Evolutionary conservation across 2,888 invertebrate species (phyloP), one percentile per base, ranked within the genome.

Genomic region (Eristalinus sepulchralis): DNA sequence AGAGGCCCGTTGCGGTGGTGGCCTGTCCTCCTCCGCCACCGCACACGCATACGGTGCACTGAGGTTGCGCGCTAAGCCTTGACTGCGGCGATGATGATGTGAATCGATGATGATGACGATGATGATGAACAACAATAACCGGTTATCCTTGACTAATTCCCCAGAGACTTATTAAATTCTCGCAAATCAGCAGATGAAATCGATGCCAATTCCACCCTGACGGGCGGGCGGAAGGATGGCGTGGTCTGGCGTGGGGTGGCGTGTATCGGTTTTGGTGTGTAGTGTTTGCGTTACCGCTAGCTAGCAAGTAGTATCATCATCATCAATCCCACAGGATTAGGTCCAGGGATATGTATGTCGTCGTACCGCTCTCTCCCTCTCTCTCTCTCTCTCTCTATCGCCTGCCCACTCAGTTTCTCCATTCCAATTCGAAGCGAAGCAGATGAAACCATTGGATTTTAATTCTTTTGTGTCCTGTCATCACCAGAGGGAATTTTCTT

Each of bases 391-490:
- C 31, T 73, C 13, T 39, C 78, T 75, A 82, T 55, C n/a, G n/a
- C n/a, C n/a, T n/a, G n/a, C n/a, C n/a, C n/a, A n/a, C n/a, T n/a
- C n/a, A n/a, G n/a, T n/a, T n/a, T 73, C 6, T 39, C 78, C 71
- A 82, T 57, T 66, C 66, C 78, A 83, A 75, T 81, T 82, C 57
- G 60, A 60, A 68, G 79, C 66, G 80, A 53, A 72, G 39, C 71
- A 87, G 83, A 87, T 87, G 87, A 87, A 87, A 87, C 83, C 83
- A 87, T 87, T 87, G 87, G 83, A 87, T 87, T 87, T 87, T 87
- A 87, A 87, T 87, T 87, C 87, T 87, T 87, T 87, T 87, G 87
- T 87, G 87, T 87, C 87, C 87, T 83, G 87, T 87, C 87, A 87
- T 87, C 87, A 80, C 87, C 87, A 87, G 79, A 80, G 87, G 87